Evolutionary conservation across 2,888 invertebrate genomes (phyloP).

Genomic region (Drosophila eohydei): DNA sequence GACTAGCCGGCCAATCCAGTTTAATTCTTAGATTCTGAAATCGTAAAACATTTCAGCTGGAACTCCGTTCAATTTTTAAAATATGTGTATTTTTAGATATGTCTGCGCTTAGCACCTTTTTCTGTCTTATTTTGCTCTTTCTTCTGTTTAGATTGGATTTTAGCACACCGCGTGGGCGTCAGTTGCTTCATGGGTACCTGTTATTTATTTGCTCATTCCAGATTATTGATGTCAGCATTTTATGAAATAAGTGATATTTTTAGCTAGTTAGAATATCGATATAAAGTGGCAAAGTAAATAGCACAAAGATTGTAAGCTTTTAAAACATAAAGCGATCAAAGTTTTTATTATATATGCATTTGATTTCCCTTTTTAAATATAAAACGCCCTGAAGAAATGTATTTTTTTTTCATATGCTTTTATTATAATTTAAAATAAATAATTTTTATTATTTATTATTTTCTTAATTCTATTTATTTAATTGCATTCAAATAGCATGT

Average conservation of each 20-base stretch:
- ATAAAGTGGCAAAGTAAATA: neutral
- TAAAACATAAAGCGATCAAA: too few species aligned
- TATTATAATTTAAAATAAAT: too few species aligned
- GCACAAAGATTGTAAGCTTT: neutral
- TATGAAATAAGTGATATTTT: conserved; percentile 7
- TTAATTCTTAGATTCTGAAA: conserved; percentile 9
- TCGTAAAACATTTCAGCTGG: conserved; percentile 10
- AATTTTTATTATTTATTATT: too few species aligned
- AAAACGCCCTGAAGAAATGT: neutral
- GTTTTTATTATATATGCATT: neutral
- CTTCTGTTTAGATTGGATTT: conserved; percentile 25
- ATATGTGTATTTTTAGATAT: conserved; percentile 3
- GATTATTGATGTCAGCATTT: conserved; percentile 28
- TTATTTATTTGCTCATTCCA: conserved; percentile 12
- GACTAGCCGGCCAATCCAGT: conserved; percentile 36
- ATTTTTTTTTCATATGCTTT: too few species aligned
- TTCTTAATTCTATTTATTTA: too few species aligned
- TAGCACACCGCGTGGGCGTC: conserved; percentile 30
- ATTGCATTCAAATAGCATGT: too few species aligned
- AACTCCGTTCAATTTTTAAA: conserved; percentile 16
- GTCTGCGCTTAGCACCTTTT: conserved; percentile 31
- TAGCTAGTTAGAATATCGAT: conserved; percentile 3
- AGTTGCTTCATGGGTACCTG: neutral
- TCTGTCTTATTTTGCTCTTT: neutral
- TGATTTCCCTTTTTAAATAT: neutral